These are phyloP conservation scores for Eumaeus atala DNA, from an alignment of 1,140 invertebrate species.

Conservation along the genomic window DNA sequence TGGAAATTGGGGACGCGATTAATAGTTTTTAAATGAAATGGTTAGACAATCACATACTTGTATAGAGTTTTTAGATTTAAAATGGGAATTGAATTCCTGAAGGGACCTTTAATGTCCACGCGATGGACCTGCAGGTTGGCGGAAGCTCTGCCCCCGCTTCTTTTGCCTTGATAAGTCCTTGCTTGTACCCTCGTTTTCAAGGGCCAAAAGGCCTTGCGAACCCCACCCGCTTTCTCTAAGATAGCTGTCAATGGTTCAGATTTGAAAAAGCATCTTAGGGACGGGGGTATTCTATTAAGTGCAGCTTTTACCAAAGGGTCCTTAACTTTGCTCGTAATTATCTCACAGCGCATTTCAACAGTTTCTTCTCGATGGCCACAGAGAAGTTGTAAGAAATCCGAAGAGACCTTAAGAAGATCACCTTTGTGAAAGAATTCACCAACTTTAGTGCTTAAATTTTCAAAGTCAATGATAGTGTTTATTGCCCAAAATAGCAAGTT, in stretches of 20 bases:
- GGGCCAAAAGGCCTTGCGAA: constrained; percentile 20
- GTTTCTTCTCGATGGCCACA: constrained; percentile 26
- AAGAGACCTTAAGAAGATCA: constrained; percentile 20
- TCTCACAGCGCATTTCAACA: constrained; percentile 21
- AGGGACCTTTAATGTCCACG: no score
- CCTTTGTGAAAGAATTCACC: constrained; percentile 19
- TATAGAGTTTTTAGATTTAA: no score
- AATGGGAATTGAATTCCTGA: no score
- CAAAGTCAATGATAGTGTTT: background rate
- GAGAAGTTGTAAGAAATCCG: constrained; percentile 22
- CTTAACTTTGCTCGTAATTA: constrained; percentile 17
- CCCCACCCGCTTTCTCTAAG: constrained; percentile 24
- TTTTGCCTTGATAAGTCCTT: no score
- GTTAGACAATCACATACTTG: no score
- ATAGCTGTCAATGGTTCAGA: constrained; percentile 10
- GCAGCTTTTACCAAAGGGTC: constrained; percentile 18
- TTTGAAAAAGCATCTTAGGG: constrained; percentile 19
- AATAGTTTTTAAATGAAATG: no score
- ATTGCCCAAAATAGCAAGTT: constrained; percentile 17
- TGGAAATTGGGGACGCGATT: no score
- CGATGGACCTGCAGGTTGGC: no score
- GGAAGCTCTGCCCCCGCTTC: no score
- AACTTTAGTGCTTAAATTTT: constrained; percentile 6
- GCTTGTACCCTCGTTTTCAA: no score
- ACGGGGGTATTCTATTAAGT: constrained; percentile 22